Percentiles rank a stretch among this genome's conserved stretches.
Evolutionary conservation across 2,113 vertebrate species (phyloP).

Genomic region (Bos javanicus): DNA sequence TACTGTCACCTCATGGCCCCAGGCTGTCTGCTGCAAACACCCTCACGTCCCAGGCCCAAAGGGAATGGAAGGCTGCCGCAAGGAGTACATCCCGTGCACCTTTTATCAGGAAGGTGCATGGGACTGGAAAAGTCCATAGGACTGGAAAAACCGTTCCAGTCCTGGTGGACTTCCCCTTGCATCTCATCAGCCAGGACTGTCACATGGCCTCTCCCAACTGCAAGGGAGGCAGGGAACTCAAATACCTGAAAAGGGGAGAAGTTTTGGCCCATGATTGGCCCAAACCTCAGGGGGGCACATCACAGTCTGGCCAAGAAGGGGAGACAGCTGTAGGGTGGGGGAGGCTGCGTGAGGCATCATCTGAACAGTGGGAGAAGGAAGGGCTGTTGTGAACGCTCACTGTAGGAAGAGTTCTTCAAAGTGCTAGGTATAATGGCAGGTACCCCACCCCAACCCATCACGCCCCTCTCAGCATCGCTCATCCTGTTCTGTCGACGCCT

Average conservation of each 20-base stretch:
- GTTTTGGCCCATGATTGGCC: neutral
- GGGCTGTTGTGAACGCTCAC: neutral
- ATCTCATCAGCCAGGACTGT: neutral
- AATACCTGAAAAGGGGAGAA: neutral
- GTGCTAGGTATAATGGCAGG: neutral
- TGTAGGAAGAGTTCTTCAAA: neutral
- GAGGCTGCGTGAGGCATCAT: neutral
- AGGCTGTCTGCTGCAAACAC: neutral
- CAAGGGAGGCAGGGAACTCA: neutral
- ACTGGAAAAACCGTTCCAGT: neutral
- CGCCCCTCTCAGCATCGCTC: neutral
- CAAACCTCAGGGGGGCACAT: neutral
- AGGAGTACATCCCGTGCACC: accelerated
- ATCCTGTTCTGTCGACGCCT: neutral
- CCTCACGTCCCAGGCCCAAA: neutral
- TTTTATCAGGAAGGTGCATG: neutral
- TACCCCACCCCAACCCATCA: neutral
- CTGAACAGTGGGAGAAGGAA: neutral
- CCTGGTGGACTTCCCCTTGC: neutral
- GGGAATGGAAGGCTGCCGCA: neutral
- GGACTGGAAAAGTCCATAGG: too few relatives aligned
- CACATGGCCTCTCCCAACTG: neutral
- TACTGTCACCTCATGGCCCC: neutral
- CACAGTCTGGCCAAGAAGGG: neutral
- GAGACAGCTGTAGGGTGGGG: neutral